A percentile compares a stretch with the other conserved stretches of the same genome.
These are phyloP conservation scores for Halocaridina rubra DNA, from an alignment of 2,888 invertebrate genomes.

Conservation along the genomic window DNA sequence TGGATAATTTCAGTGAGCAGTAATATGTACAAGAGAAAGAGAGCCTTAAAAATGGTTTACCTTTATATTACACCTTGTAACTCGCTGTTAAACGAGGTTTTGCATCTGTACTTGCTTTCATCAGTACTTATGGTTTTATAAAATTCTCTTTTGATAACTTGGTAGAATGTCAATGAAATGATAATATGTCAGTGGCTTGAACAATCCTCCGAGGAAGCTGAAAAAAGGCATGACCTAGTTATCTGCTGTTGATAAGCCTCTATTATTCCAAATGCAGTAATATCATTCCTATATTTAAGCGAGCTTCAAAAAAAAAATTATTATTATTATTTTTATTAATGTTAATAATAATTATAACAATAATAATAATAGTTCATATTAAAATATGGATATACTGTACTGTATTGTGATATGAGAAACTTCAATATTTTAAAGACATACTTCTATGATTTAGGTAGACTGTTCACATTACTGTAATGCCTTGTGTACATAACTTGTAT, in stretches of 20 bases:
- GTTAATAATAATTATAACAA: too few relatives aligned
- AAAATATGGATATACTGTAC: constrained; percentile 24
- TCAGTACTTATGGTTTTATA: not conserved
- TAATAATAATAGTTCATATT: constrained; percentile 9
- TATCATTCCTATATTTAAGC: constrained; percentile 20
- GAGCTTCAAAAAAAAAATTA: constrained; percentile 34
- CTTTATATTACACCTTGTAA: not conserved
- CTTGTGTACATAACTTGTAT: constrained; percentile 59
- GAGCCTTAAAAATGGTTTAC: not conserved
- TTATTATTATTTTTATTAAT: too few relatives aligned
- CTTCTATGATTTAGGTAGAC: constrained; percentile 36
- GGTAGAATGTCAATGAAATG: not conserved
- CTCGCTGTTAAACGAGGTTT: not conserved
- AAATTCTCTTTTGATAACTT: not conserved
- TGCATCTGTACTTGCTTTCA: not conserved
- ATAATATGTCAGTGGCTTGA: not conserved
- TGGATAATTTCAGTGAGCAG: not conserved
- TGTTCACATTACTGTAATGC: constrained; percentile 54
- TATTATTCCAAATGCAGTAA: not conserved
- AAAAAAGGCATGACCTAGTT: not conserved
- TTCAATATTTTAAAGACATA: constrained; percentile 24
- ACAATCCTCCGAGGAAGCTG: not conserved
- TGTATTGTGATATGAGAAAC: constrained; percentile 48
- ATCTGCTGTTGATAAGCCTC: not conserved
- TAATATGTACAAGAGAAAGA: too few relatives aligned